Evolutionary conservation across 2,113 vertebrate genomes (phyloP), one percentile per base, ranked within the genome.

Genomic region (Petaurus breviceps): DNA sequence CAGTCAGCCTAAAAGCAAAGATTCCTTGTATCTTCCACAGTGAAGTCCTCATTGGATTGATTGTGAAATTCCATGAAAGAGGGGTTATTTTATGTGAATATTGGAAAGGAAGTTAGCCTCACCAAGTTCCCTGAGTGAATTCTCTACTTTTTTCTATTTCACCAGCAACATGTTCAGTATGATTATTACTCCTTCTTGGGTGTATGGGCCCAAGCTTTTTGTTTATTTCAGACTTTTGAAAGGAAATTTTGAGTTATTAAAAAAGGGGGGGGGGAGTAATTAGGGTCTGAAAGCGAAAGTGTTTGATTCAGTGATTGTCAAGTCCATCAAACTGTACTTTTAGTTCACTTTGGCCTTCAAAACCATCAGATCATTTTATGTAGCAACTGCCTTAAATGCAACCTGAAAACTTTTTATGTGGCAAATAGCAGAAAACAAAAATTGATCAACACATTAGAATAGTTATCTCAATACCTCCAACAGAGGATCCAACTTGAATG

Each of bases 1-100:
- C 97, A 97, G 43, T 51, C 90, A 95, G 50, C 26, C 37, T 93
- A 84, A 91, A 10, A 24, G 23, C 90, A 96, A 89, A 50, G 37
- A 90, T 90, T 51, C 0, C n/a, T 12, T 3, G 51, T 9, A 8
- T 31, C 47, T 2, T 0, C 2, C 7, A 2, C 57, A 55, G 92
- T 90, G 0, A 51, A n/a, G 54, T 1, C 51, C 22, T 22, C 92
- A 52, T 90, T 96, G 47, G 12, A 55, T 92, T 97, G 96, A 61
- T 50, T 11, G 68, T 16, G 8, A 50, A 52, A 94, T 53, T 97
- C 90, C 96, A 2, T n/a, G 97, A 77, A 37, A 53, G 16, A 2
- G 24, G 90, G 93, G 94, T 98, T 94, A 91, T 84, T 94, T 92
- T 91, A n/a, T 22, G 94, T 91, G 54, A 50, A 90, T 96, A 25